These are phyloP conservation scores for Betta splendens DNA, from an alignment of 2,797 vertebrate species.

Conservation along the genomic window DNA sequence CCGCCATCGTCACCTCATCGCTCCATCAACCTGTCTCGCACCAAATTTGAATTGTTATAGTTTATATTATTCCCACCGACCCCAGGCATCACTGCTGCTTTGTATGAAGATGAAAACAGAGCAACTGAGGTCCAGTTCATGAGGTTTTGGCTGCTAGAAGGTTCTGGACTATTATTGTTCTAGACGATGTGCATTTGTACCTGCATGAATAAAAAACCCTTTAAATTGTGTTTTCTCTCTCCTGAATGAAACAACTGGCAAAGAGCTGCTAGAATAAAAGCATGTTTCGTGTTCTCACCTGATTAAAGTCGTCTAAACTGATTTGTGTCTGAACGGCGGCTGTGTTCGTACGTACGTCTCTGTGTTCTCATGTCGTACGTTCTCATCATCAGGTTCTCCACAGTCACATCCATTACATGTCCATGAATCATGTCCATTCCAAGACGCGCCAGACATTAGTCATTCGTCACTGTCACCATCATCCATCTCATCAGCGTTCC, in stretches of 20 bases:
- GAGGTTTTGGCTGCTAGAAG: constrained; percentile 1
- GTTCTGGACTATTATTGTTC: no score
- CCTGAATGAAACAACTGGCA: constrained; percentile 23
- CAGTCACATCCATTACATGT: constrained; percentile 47
- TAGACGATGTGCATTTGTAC: constrained; percentile 33
- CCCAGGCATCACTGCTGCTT: constrained; percentile 12
- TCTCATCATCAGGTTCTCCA: constrained; percentile 54
- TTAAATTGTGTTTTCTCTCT: constrained; percentile 20
- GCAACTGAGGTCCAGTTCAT: constrained; percentile 18
- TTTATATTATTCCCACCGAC: neutral
- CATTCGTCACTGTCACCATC: constrained; percentile 48
- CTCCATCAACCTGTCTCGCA: constrained; percentile 33
- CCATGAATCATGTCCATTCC: constrained; percentile 58
- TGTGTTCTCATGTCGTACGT: constrained; percentile 53
- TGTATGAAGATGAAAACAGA: constrained; percentile 13
- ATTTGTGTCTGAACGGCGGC: constrained; percentile 38
- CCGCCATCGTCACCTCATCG: constrained; percentile 58
- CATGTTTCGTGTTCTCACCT: constrained; percentile 33
- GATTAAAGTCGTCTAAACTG: constrained; percentile 14
- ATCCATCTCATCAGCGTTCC: constrained; percentile 56
- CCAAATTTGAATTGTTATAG: constrained; percentile 22
- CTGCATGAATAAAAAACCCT: constrained; percentile 38
- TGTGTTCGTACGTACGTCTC: constrained; percentile 33
- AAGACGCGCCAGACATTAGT: constrained; percentile 53
- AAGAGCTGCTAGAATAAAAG: constrained; percentile 27